phyloP scores from a whole-genome alignment of 2,888 invertebrate genomes.

The Apocheima hispidaria region DNA sequence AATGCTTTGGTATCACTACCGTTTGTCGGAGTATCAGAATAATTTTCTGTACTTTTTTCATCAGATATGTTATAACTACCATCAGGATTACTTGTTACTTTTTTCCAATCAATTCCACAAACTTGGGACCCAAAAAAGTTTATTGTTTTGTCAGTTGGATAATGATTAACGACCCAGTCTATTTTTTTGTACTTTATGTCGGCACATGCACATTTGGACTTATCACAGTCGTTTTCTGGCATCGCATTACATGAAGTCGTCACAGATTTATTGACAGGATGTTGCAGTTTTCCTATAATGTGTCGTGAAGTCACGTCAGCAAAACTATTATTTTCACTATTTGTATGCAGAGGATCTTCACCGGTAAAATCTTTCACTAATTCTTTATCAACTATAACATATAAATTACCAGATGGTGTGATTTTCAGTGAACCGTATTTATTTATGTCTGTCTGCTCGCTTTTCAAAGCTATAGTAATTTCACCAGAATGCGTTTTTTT shows the following conservation, averaged over 20 bases:
- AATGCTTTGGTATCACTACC: neutral
- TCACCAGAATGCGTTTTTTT: slow-evolving; percentile 57
- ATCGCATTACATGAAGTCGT: slow-evolving; percentile 55
- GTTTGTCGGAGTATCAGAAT: neutral
- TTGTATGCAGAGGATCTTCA: slow-evolving; percentile 8
- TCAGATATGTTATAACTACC: slow-evolving; percentile 32
- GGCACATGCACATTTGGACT: slow-evolving; percentile 56
- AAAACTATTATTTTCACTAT: neutral
- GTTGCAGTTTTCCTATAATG: slow-evolving; percentile 41
- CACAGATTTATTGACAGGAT: slow-evolving; percentile 52
- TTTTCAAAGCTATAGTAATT: slow-evolving; percentile 56
- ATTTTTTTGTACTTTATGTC: slow-evolving; percentile 32
- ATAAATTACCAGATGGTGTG: slow-evolving; percentile 65
- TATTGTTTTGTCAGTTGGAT: slow-evolving; percentile 10
- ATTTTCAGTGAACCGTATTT: slow-evolving; percentile 62
- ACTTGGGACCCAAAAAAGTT: slow-evolving; percentile 20
- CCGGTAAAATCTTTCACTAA: slow-evolving; percentile 43
- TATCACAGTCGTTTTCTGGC: slow-evolving; percentile 49
- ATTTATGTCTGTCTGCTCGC: slow-evolving; percentile 41
- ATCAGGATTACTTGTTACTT: slow-evolving; percentile 29
- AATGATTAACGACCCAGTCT: neutral
- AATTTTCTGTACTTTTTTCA: slow-evolving; percentile 19
- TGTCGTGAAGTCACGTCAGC: slow-evolving; percentile 30
- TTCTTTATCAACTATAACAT: slow-evolving; percentile 56
- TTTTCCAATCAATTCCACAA: slow-evolving; percentile 26